These are phyloP conservation scores for Cantharis lateralis DNA, from an alignment of 2,888 invertebrate species.

Conservation along the genomic window DNA sequence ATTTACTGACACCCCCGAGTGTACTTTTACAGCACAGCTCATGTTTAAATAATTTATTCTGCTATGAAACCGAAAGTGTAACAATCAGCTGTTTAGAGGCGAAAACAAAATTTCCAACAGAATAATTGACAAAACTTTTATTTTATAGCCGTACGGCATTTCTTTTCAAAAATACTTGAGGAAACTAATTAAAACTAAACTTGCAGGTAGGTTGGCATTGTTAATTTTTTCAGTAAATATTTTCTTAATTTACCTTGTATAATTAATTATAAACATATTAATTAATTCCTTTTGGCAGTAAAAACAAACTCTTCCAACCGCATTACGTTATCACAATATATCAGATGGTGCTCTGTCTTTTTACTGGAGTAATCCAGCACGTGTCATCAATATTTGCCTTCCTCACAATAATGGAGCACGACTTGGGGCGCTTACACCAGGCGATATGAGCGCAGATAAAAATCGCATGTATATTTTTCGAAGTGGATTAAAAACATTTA, in stretches of 20 bases:
- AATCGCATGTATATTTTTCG: constrained; percentile 21
- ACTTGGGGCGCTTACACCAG: constrained; percentile 27
- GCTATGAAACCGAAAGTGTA: constrained; percentile 52
- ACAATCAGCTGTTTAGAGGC: constrained; percentile 45
- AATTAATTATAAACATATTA: neutral
- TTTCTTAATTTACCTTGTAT: neutral
- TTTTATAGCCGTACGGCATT: neutral
- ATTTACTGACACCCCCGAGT: constrained; percentile 51
- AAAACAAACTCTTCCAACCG: constrained; percentile 29
- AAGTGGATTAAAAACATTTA: constrained; percentile 22
- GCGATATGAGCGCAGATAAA: constrained; percentile 20
- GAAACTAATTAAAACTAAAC: neutral
- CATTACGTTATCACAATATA: constrained; percentile 38
- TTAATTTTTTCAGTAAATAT: neutral
- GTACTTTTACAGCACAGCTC: constrained; percentile 53
- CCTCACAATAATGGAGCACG: constrained; percentile 31
- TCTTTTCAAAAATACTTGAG: neutral
- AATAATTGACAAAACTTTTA: constrained; percentile 2
- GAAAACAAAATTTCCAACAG: neutral
- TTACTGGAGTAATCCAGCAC: constrained; percentile 40
- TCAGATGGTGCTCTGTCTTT: constrained; percentile 37
- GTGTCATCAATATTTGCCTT: constrained; percentile 41
- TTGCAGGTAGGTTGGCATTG: too few species aligned
- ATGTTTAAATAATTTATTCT: constrained; percentile 55
- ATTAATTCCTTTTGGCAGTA: constrained; percentile 2